A percentile compares a stretch with the other conserved stretches of the same genome.
Evolutionary conservation across 2,888 invertebrate species (phyloP).

Genomic region (Leptogaster cylindrica): DNA sequence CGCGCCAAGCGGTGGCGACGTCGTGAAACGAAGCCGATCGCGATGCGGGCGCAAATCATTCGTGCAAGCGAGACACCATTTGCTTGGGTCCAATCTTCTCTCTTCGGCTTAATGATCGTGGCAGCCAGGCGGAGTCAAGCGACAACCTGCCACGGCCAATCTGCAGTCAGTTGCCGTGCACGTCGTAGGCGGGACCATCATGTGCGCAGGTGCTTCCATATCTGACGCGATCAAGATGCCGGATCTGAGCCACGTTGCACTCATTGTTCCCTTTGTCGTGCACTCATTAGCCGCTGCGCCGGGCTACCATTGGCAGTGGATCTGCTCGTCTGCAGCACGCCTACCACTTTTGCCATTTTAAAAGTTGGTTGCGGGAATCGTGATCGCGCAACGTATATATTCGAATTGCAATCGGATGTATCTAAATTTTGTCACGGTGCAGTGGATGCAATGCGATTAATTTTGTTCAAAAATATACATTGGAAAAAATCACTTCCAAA

Average conservation of each 20-base stretch:
- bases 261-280: background rate
- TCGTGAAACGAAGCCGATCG: conserved; percentile 3
- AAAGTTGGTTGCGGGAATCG: background rate
- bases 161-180: conserved; percentile 26
- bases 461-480: no score
- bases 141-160: conserved; percentile 21
- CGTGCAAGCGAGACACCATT: conserved; percentile 5
- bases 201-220: conserved; percentile 26
- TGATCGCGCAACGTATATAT: conserved; percentile 6
- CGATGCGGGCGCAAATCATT: background rate
- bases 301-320: conserved; percentile 1
- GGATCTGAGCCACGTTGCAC: conserved; percentile 7
- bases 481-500: no score
- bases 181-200: conserved; percentile 25
- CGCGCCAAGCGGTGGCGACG: conserved; percentile 15
- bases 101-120: background rate
- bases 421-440: no score
- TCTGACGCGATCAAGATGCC: conserved; percentile 23
- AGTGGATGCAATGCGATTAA: no score
- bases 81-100: background rate
- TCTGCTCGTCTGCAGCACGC: background rate
- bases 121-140: conserved; percentile 25
- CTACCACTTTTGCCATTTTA: conserved; percentile 27
- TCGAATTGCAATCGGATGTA: no score
- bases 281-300: background rate